Evolutionary conservation across 2,888 invertebrate species (phyloP).

Genomic region (Andrena camellia): DNA sequence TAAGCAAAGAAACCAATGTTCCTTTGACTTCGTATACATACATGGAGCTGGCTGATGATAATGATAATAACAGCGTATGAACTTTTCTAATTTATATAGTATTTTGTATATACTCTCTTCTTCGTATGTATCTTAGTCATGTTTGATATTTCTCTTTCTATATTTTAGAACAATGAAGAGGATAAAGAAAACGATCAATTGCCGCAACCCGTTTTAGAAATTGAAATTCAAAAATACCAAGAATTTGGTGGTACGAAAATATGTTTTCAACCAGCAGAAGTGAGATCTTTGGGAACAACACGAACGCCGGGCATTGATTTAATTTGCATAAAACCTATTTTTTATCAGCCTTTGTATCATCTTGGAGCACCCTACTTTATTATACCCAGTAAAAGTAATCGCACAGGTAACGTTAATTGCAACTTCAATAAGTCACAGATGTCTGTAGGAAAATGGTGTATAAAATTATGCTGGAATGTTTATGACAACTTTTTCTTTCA

Average conservation of each 20-base stretch:
- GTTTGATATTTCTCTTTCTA: background rate
- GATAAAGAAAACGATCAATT: background rate
- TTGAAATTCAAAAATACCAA: constrained; percentile 31
- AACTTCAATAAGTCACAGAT: background rate
- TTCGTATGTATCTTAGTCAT: background rate
- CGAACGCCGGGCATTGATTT: constrained; percentile 62
- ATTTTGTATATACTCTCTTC: background rate
- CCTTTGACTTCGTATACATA: constrained; percentile 57
- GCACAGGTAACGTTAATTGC: constrained; percentile 40
- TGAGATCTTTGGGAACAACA: constrained; percentile 7
- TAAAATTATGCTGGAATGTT: background rate
- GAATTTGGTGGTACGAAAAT: constrained; percentile 55
- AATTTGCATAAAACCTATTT: constrained; percentile 63
- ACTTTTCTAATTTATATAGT: background rate
- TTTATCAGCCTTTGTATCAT: constrained; percentile 56
- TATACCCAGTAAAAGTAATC: constrained; percentile 21
- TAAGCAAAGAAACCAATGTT: constrained; percentile 64
- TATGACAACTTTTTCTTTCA: constrained; percentile 3
- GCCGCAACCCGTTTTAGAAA: constrained; percentile 2
- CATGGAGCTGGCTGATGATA: background rate
- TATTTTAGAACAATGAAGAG: background rate
- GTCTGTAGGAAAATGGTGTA: background rate
- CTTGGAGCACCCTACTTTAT: constrained; percentile 59
- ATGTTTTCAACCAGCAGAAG: constrained; percentile 59
- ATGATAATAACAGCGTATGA: constrained; percentile 35